Percentiles rank a stretch among this genome's conserved stretches.
Conservation (phyloP, 2,797 vertebrate genomes). For the Catostomus latipinnis region DNA sequence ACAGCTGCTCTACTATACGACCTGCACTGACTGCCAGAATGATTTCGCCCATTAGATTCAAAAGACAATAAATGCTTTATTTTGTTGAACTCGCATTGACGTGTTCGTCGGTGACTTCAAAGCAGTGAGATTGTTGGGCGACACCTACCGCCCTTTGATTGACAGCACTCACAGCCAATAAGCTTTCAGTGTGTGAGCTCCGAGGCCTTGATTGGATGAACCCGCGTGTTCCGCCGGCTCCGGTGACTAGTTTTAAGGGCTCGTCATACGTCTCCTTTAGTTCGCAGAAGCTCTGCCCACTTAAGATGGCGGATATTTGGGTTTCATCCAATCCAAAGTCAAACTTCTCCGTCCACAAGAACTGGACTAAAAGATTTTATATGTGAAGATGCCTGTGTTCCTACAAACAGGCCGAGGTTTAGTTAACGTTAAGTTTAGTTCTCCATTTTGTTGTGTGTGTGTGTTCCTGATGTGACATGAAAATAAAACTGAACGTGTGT, state of each 20-base stretch:
- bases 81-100: not conserved
- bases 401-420: too few relatives aligned
- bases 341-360: too few relatives aligned
- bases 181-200: constrained; percentile 27
- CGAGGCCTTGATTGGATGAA: constrained; percentile 34
- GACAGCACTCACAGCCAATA: constrained; percentile 30
- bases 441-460: constrained; percentile 42
- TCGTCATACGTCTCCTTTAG: not conserved
- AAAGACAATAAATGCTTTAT: constrained; percentile 25
- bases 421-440: too few relatives aligned
- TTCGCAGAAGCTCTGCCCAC: too few relatives aligned
- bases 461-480: constrained; percentile 54
- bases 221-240: not conserved
- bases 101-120: not conserved
- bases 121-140: not conserved
- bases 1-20: constrained; percentile 20
- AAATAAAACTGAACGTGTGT: too few relatives aligned
- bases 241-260: not conserved
- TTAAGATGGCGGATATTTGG: too few relatives aligned
- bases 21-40: constrained; percentile 48
- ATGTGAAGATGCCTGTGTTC: too few relatives aligned
- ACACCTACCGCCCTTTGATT: constrained; percentile 30
- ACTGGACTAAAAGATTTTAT: too few relatives aligned
- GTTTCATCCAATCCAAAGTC: too few relatives aligned
- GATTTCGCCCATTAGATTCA: not conserved